Base-by-base conservation (phyloP, 2,888 invertebrate genomes). In the Hydropsyche betteni region DNA sequence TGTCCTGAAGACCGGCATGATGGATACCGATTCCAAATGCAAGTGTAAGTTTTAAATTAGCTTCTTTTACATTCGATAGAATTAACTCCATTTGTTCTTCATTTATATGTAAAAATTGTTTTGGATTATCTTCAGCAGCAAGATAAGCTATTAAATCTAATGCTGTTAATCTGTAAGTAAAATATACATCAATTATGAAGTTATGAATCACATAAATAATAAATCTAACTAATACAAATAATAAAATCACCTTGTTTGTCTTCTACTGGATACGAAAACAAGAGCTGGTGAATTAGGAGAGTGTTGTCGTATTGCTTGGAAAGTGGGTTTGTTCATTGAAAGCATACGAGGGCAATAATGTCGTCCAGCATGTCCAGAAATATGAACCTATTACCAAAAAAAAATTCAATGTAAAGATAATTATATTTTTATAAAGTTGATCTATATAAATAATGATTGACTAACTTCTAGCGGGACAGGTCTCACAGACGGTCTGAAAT, bases 331-430 rank as follows among this genome's bases (percentile, higher is more conserved):
- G 86, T 99, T 99, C 99, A 99, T 99, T 0, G 98, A 94, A 78
- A 98, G 94, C 99, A 99, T 99, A 69, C 99, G 91, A 0, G 99
- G 99, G 82, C 99, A 99, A 86, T 99, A 99, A 84, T 99, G 97
- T 80, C 98, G 96, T 4, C 98, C 99, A 0, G 98, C 94, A 83
- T 97, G 99, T 0, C 99, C 99, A 70, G 93, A 92, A 81, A 98
- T 96, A 82, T 97, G 97, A 12, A 90, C 90, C 83, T 90, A 77
- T 64, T 76, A 53, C 36, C 24, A 52, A n/a, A n/a, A 68, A 3
- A 58, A 33, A 69, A 44, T 33, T 7, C 7, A 10, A 44, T 44
- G 3, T 24, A 4, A 16, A n/a, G 6, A 55, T 16, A n/a, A 55
- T 14, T 55, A 55, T 55, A 2, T 14, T 34, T n/a, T 61, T 16